These are phyloP conservation scores for Diadegma fenestrale DNA, from an alignment of 2,888 invertebrate genomes.

Conservation along the genomic window DNA sequence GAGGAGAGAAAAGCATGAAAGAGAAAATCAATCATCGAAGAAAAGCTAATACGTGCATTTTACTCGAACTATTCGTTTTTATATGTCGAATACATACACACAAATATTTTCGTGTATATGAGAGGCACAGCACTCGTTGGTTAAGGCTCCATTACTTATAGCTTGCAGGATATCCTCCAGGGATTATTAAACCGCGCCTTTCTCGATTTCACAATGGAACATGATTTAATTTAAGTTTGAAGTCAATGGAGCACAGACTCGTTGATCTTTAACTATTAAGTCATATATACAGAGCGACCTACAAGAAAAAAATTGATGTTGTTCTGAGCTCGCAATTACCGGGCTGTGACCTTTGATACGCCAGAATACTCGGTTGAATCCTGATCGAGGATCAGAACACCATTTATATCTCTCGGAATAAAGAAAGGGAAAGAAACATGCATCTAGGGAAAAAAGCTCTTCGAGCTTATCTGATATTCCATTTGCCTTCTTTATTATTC, in stretches of 20 bases:
- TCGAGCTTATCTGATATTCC: slow-evolving; percentile 75
- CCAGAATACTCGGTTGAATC: slow-evolving; percentile 45
- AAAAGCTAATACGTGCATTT: slow-evolving; percentile 72
- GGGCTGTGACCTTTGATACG: slow-evolving; percentile 30
- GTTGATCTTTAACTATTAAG: slow-evolving; percentile 70
- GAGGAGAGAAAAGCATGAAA: slow-evolving; percentile 67
- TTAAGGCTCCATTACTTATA: slow-evolving; percentile 72
- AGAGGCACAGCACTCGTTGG: slow-evolving; percentile 15
- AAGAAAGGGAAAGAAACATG: slow-evolving; percentile 48
- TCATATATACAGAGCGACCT: slow-evolving; percentile 48
- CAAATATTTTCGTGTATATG: slow-evolving; percentile 14
- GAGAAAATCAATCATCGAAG: slow-evolving; percentile 72
- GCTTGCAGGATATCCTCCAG: slow-evolving; percentile 70
- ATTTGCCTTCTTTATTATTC: slow-evolving; percentile 72
- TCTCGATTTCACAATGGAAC: slow-evolving; percentile 76
- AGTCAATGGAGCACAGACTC: slow-evolving; percentile 73
- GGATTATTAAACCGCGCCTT: slow-evolving; percentile 76
- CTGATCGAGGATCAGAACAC: slow-evolving; percentile 62
- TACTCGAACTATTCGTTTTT: slow-evolving; percentile 68
- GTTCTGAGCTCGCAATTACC: slow-evolving; percentile 60
- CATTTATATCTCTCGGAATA: slow-evolving; percentile 68
- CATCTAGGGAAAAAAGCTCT: slow-evolving; percentile 47
- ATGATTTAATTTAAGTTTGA: slow-evolving; percentile 78
- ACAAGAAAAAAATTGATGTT: slow-evolving; percentile 19
- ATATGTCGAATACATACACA: slow-evolving; percentile 19